These are phyloP conservation scores for Bradypus variegatus DNA, from an alignment of 2,797 vertebrate genomes.

Conservation along the genomic window DNA sequence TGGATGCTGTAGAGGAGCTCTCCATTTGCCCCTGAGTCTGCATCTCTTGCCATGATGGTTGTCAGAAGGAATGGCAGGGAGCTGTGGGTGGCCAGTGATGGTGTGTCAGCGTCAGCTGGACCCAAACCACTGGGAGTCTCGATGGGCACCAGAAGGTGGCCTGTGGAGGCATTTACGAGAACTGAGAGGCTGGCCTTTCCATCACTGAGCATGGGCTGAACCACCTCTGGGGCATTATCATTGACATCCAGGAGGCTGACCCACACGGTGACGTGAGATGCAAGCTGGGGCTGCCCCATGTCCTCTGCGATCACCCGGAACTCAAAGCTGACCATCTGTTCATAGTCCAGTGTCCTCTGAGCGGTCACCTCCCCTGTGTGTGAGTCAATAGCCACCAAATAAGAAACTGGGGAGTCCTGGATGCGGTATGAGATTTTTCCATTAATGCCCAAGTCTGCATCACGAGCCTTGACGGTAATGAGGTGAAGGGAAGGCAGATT, in stretches of 20 bases:
- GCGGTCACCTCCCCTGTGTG: slow-evolving; percentile 81
- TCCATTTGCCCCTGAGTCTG: slow-evolving; percentile 83
- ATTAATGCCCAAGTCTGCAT: slow-evolving; percentile 82
- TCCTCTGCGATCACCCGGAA: slow-evolving; percentile 85
- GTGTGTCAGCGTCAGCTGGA: slow-evolving; percentile 61
- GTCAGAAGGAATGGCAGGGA: slow-evolving; percentile 56
- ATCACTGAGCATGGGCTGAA: slow-evolving; percentile 75
- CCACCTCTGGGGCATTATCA: slow-evolving; percentile 85
- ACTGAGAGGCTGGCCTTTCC: slow-evolving; percentile 78
- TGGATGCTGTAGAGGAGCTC: slow-evolving; percentile 78
- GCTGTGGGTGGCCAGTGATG: not conserved
- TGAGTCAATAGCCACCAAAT: slow-evolving; percentile 79
- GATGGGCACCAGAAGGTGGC: slow-evolving; percentile 69
- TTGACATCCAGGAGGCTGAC: slow-evolving; percentile 83
- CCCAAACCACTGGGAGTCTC: slow-evolving; percentile 51
- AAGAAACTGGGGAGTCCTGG: slow-evolving; percentile 69
- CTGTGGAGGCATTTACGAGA: slow-evolving; percentile 81
- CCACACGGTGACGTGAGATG: slow-evolving; percentile 78
- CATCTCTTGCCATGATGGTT: slow-evolving; percentile 80
- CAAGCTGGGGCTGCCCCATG: slow-evolving; percentile 82
- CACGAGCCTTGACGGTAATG: slow-evolving; percentile 79
- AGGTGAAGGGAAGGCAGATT: slow-evolving; percentile 73
- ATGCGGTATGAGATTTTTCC: slow-evolving; percentile 85
- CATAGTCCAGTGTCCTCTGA: slow-evolving; percentile 81
- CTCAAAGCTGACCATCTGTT: slow-evolving; percentile 78